These are phyloP conservation scores for Lapara coniferarum DNA, from an alignment of 2,888 invertebrate genomes.

Conservation along the genomic window DNA sequence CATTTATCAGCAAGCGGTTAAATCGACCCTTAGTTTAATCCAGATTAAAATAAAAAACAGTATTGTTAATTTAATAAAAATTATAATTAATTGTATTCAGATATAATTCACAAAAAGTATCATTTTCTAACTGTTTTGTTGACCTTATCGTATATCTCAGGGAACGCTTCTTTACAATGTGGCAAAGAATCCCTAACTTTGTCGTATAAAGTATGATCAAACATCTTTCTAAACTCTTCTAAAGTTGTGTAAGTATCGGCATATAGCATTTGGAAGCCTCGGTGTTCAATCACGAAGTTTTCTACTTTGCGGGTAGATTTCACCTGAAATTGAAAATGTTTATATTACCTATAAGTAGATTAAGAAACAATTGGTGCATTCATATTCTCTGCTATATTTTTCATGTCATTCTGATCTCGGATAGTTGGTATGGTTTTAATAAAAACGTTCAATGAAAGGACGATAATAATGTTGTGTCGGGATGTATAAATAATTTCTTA, in stretches of 20 bases:
- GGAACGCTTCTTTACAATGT: conserved; percentile 88
- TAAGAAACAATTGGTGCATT: too few species aligned
- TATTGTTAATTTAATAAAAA: background rate
- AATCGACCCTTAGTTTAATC: too few species aligned
- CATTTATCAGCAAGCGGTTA: too few species aligned
- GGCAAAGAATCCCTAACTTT: conserved; percentile 81
- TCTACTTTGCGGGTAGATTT: conserved; percentile 88
- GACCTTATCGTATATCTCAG: conserved; percentile 91
- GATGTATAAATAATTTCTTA: too few species aligned
- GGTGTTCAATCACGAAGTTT: conserved; percentile 85
- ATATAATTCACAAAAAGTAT: conserved; percentile 24
- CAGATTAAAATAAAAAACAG: too few species aligned
- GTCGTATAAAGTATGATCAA: conserved; percentile 90
- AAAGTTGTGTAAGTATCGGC: conserved; percentile 90
- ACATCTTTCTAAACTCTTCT: conserved; percentile 91
- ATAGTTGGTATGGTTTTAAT: too few species aligned
- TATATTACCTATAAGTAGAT: too few species aligned
- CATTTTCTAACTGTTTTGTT: conserved; percentile 82
- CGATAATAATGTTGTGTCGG: too few species aligned
- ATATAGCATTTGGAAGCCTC: conserved; percentile 93
- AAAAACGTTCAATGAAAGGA: too few species aligned
- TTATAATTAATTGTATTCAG: background rate
- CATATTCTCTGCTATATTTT: too few species aligned
- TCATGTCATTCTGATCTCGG: too few species aligned
- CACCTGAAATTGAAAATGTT: conserved; percentile 46